Evolutionary conservation across 1,140 invertebrate species (phyloP).

Genomic region (Dinoponera quadriceps): DNA sequence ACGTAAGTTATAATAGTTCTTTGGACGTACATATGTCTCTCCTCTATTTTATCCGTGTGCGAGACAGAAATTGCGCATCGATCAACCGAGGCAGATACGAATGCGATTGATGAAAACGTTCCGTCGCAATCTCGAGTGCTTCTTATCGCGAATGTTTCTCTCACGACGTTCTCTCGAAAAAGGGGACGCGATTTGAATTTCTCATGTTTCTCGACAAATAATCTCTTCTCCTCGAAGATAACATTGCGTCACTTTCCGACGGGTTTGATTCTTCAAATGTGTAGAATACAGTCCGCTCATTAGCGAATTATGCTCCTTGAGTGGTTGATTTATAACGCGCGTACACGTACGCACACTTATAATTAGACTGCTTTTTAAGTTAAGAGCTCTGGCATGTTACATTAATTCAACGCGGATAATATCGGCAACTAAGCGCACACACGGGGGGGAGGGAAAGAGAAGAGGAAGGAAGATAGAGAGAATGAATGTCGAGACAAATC

Average conservation of each 20-base stretch:
- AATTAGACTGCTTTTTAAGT: slow-evolving; percentile 10
- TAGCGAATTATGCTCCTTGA: slow-evolving; percentile 6
- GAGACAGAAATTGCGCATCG: not conserved
- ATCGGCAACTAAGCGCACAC: not conserved
- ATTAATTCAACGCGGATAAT: not conserved
- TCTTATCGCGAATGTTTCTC: not conserved
- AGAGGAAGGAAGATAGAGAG: too few relatives aligned
- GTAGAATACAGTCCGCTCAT: not conserved
- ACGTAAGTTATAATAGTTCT: slow-evolving; percentile 53
- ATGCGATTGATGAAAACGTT: not conserved
- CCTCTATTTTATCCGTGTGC: slow-evolving; percentile 7
- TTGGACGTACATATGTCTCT: not conserved
- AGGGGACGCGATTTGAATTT: slow-evolving; percentile 20
- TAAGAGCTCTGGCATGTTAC: not conserved
- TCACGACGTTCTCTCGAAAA: not conserved
- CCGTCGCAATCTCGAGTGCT: not conserved
- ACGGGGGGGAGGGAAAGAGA: not conserved
- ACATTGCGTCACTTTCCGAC: not conserved
- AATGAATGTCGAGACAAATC: not conserved
- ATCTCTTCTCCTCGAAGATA: not conserved
- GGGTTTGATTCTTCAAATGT: not conserved
- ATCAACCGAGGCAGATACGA: not conserved
- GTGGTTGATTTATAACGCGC: not conserved
- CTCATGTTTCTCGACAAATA: not conserved
- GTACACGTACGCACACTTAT: not conserved